Conservation (phyloP, 2,113 vertebrate species). For the Psammodynastes pulverulentus region DNA sequence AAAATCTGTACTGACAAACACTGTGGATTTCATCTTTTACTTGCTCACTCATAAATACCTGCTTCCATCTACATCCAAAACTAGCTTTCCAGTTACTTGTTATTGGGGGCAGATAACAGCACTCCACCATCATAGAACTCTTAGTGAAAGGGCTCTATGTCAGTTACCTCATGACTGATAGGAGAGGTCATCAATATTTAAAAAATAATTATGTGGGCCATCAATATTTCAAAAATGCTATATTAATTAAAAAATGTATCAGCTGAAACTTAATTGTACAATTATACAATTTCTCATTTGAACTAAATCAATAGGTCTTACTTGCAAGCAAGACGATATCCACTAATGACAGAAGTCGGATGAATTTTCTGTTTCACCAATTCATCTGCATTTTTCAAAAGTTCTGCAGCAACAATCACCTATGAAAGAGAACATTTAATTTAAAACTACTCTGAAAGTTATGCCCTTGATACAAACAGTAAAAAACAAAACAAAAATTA, state of each 20-base stretch:
- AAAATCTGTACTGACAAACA: neutral
- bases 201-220: neutral
- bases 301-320: slow-evolving; percentile 66
- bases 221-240: neutral
- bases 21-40: neutral
- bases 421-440: slow-evolving; percentile 53
- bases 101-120: neutral
- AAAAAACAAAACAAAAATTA: neutral
- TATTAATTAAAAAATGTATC: neutral
- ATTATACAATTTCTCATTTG: neutral
- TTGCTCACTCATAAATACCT: neutral
- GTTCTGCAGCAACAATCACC: slow-evolving; percentile 97
- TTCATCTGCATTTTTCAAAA: slow-evolving; percentile 96
- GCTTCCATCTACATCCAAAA: neutral
- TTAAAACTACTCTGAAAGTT: neutral
- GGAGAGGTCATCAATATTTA: neutral
- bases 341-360: slow-evolving; percentile 95
- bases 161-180: neutral
- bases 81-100: neutral
- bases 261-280: neutral
- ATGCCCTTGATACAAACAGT: neutral
- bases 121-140: neutral
- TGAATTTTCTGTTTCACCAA: slow-evolving; percentile 98
- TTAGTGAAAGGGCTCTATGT: neutral
- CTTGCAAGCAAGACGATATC: slow-evolving; percentile 99